These are phyloP conservation scores for Netelia melanura DNA, from an alignment of 2,888 invertebrate species.

Conservation along the genomic window DNA sequence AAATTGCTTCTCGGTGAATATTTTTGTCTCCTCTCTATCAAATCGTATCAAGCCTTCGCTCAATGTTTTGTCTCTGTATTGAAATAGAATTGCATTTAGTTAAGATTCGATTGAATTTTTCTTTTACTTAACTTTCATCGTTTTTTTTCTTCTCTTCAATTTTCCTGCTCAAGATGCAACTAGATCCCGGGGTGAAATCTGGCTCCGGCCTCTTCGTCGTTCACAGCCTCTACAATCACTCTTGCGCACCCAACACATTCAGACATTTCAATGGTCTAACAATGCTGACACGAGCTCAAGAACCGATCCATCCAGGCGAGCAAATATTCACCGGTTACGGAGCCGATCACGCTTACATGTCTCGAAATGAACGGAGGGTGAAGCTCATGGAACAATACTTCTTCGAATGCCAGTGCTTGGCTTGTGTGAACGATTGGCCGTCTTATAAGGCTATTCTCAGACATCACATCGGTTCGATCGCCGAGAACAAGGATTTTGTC, in stretches of 20 bases:
- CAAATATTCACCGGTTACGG: conserved; percentile 83
- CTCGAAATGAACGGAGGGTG: conserved; percentile 75
- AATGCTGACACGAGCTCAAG: conserved; percentile 81
- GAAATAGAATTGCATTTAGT: neutral
- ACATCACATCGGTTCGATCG: conserved; percentile 80
- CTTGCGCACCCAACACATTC: conserved; percentile 82
- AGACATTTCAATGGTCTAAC: conserved; percentile 82
- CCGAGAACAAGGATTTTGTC: conserved; percentile 78
- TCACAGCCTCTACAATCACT: conserved; percentile 82
- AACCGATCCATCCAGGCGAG: conserved; percentile 80
- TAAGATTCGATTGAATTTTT: conserved; percentile 13
- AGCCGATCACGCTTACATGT: conserved; percentile 81
- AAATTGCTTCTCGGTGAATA: conserved; percentile 82
- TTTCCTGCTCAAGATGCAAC: conserved; percentile 78
- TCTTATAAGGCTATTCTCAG: conserved; percentile 78
- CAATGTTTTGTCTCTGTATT: neutral
- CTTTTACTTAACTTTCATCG: neutral
- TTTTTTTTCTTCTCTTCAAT: neutral
- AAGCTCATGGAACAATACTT: conserved; percentile 82
- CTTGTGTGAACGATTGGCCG: conserved; percentile 81
- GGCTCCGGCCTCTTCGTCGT: conserved; percentile 82
- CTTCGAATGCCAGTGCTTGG: conserved; percentile 81
- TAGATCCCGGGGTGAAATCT: conserved; percentile 80
- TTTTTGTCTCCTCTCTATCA: neutral
- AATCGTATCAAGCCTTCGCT: neutral